phyloP scores from a whole-genome alignment of 2,888 invertebrate genomes.

The Euclidia mi region DNA sequence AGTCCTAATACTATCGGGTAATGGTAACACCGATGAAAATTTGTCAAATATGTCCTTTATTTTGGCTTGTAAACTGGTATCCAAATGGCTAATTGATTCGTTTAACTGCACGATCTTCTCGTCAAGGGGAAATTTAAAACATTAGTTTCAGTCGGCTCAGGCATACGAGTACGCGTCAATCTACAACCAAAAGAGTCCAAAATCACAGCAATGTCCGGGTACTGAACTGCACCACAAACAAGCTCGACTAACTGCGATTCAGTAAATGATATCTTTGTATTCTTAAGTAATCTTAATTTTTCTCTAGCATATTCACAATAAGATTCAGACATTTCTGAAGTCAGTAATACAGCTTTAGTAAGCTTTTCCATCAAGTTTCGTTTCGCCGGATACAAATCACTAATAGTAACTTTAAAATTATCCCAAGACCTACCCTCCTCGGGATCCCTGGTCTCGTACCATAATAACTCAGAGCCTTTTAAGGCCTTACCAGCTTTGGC shows the following conservation, averaged over 20 bases:
- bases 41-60: constrained; percentile 2
- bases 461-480: constrained; percentile 42
- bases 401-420: not conserved
- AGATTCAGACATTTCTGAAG: constrained; percentile 7
- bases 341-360: constrained; percentile 5
- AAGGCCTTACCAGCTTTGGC: constrained; percentile 50
- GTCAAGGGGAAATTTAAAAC: no score
- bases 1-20: not conserved
- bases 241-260: constrained; percentile 12
- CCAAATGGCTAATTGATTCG: not conserved
- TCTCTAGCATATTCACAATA: constrained; percentile 16
- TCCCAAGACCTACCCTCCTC: constrained; percentile 9
- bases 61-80: not conserved
- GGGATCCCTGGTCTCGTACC: constrained; percentile 36
- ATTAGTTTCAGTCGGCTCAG: not conserved
- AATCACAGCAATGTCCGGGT: constrained; percentile 10
- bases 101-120: not conserved
- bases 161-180: not conserved
- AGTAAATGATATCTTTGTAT: constrained; percentile 13
- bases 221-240: constrained; percentile 3
- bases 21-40: not conserved
- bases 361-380: constrained; percentile 8
- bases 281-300: constrained; percentile 11
- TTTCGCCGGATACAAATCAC: not conserved
- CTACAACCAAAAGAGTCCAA: constrained; percentile 14